Evolutionary conservation across 2,797 vertebrate genomes (phyloP).

Genomic region (Xerus rutilus): DNA sequence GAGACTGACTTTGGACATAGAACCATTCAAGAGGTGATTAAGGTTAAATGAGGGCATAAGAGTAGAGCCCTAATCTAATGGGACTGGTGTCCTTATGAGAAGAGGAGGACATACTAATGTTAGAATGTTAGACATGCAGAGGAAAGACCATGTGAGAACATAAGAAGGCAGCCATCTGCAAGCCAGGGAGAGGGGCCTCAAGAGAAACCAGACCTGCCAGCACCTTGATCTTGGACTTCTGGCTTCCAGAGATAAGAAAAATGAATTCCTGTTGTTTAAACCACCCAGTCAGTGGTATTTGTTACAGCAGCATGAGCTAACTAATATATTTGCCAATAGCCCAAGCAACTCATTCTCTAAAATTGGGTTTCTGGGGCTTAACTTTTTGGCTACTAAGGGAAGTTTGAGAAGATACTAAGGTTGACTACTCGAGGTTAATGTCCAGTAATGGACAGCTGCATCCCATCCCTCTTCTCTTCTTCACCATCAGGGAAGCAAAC

Average conservation of each 20-base stretch:
- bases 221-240: not conserved
- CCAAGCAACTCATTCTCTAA: not conserved
- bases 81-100: not conserved
- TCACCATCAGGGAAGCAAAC: not conserved
- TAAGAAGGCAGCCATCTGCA: not conserved
- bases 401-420: not conserved
- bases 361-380: not conserved
- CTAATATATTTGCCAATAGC: not conserved
- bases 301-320: not conserved
- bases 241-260: not conserved
- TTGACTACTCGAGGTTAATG: too few species aligned
- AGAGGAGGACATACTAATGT: not conserved
- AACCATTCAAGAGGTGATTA: not conserved
- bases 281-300: not conserved
- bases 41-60: not conserved
- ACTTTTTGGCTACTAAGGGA: not conserved
- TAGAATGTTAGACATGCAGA: rapidly evolving
- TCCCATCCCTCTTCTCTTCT: not conserved
- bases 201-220: not conserved
- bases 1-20: not conserved
- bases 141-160: not conserved
- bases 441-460: not conserved
- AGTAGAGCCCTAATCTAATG: too few species aligned
- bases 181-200: not conserved
- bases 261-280: not conserved